Evolutionary conservation across 2,888 invertebrate genomes (phyloP).

Genomic region (Synanthedon andrenaeformis): DNA sequence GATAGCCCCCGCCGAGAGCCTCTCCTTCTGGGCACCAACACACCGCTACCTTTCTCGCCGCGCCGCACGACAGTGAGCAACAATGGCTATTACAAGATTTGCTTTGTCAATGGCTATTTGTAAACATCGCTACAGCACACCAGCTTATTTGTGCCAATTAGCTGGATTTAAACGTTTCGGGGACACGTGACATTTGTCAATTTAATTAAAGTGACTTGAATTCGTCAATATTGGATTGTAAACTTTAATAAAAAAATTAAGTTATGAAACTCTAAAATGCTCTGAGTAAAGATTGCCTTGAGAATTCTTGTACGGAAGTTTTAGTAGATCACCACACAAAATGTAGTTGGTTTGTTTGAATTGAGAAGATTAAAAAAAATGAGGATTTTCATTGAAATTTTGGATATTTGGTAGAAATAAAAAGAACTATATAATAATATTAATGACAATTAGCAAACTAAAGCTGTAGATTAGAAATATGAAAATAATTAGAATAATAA

Average conservation of each 20-base stretch:
- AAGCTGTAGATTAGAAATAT: no score
- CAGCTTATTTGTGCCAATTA: slow-evolving; percentile 39
- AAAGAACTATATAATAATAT: no score
- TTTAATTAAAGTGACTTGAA: background rate
- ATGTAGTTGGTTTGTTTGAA: no score
- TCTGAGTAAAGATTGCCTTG: background rate
- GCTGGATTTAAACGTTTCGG: slow-evolving; percentile 46
- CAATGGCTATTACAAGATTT: slow-evolving; percentile 69
- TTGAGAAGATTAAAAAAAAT: background rate
- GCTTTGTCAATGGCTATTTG: slow-evolving; percentile 71
- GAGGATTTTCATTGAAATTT: background rate
- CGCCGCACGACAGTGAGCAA: slow-evolving; percentile 70
- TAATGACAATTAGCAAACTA: no score
- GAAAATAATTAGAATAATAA: slow-evolving; percentile 5
- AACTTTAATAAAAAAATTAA: no score
- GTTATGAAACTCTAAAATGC: no score
- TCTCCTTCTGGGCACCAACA: slow-evolving; percentile 37
- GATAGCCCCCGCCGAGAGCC: slow-evolving; percentile 68
- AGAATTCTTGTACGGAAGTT: background rate
- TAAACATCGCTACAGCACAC: slow-evolving; percentile 26
- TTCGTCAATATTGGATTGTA: no score
- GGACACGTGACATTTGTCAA: slow-evolving; percentile 15
- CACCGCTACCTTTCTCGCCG: slow-evolving; percentile 63
- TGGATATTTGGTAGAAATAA: no score
- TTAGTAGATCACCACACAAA: no score